Base-by-base conservation (phyloP, 2,113 vertebrate species). In the Hemicordylus capensis region DNA sequence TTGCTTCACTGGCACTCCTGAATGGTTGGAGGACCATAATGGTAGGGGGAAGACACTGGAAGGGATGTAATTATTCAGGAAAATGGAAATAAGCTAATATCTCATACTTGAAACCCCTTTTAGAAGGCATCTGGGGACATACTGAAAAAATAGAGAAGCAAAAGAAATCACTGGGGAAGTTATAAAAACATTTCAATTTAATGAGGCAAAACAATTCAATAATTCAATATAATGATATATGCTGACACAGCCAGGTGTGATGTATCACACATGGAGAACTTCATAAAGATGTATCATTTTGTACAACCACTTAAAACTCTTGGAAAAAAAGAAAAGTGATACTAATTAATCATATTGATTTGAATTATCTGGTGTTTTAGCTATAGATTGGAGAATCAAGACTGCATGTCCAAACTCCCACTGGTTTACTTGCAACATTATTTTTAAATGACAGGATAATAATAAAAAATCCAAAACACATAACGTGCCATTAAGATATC, bases 181-280 rank as follows among this genome's bases (percentile, higher is more conserved):
- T 90, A 26, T 3, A 44, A 86, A 91, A 92, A 0, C 2, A 63
- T 26, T 80, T 78, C 9, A 42, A 63, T 82, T 48, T 88, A 87
- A 81, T 85, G 56, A 84, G 86, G 1, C 6, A 91, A 39, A 84
- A 0, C 4, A 82, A 73, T 76, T 31, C 1, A 26, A 70, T 80
- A 83, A 87, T 87, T 91, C 76, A 87, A 11, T 70, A 39, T 48
- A 82, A 66, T 4, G 58, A 34, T 83, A 9, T 61, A 2, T 82
- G 20, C 24, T 90, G 80, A 81, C 48, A 69, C 39, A 87, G 0
- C 1, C 3, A 74, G 10, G 1, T 89, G 34, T 72, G 58, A 80
- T 63, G 26, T 83, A 37, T 72, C 12, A 76, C 12, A 72, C 2
- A 76, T 1, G 54, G 42, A 83, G 80, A 83, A 3, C 17, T 81